These are phyloP conservation scores for Amphiprion ocellaris DNA, from an alignment of 2,113 vertebrate species.

Conservation along the genomic window DNA sequence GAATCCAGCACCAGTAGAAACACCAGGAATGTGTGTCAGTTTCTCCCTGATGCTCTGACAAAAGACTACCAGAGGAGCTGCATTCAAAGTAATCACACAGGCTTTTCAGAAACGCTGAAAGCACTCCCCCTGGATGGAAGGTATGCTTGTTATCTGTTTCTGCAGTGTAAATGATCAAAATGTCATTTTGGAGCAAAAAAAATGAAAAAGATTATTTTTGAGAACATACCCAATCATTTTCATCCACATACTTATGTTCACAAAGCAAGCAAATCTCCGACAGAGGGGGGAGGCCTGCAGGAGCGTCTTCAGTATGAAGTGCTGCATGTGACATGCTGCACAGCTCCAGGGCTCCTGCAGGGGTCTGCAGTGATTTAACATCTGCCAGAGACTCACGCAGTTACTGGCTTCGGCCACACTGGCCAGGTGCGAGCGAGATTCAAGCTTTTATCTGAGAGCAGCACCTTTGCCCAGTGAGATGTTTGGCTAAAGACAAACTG, in stretches of 20 bases:
- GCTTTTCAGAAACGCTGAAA: constrained; percentile 53
- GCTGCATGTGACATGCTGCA: constrained; percentile 45
- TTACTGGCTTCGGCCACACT: constrained; percentile 50
- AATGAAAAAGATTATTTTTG: not conserved
- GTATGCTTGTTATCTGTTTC: constrained; percentile 41
- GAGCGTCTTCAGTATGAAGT: constrained; percentile 39
- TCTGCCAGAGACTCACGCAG: constrained; percentile 53
- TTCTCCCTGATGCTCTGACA: constrained; percentile 51
- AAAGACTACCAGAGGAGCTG: constrained; percentile 44
- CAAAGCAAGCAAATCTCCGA: constrained; percentile 31
- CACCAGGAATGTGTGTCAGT: constrained; percentile 52
- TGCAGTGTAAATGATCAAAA: constrained; percentile 62
- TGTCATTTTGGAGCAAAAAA: not conserved
- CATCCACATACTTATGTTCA: constrained; percentile 21
- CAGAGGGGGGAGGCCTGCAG: constrained; percentile 39
- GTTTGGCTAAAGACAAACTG: constrained; percentile 39
- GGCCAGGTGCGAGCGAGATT: constrained; percentile 63
- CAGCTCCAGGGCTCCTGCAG: constrained; percentile 59
- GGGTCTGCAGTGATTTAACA: constrained; percentile 56
- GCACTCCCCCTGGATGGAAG: constrained; percentile 46
- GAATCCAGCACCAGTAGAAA: constrained; percentile 50
- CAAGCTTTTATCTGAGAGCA: constrained; percentile 62
- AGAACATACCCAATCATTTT: constrained; percentile 14
- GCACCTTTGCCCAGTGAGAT: constrained; percentile 61
- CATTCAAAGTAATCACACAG: constrained; percentile 49